Conservation (phyloP, 2,113 vertebrate genomes). For the Pampusana beccarii region DNA sequence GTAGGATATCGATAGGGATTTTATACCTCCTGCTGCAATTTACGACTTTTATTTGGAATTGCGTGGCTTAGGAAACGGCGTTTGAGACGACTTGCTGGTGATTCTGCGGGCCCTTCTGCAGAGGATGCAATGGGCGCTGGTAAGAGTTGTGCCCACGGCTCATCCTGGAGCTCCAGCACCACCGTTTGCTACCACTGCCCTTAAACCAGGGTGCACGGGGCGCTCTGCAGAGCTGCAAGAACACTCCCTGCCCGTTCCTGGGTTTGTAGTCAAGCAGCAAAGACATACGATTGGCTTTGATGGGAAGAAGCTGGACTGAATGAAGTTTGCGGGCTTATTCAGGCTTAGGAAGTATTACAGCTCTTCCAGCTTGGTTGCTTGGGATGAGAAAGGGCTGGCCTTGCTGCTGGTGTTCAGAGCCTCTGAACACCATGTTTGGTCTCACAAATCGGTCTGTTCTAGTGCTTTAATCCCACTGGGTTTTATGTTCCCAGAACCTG, state of each 20-base stretch:
- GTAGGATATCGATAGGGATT: slow-evolving; percentile 29
- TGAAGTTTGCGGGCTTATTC: neutral
- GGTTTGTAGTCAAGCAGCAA: neutral
- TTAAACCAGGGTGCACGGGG: neutral
- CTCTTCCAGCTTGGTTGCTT: neutral
- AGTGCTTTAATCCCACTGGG: neutral
- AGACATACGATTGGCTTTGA: neutral
- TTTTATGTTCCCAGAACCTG: neutral
- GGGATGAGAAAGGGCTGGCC: neutral
- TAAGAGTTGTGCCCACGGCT: neutral
- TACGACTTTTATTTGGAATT: slow-evolving; percentile 21
- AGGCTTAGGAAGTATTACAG: neutral
- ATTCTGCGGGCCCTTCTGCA: neutral
- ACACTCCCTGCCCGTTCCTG: neutral
- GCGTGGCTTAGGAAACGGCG: neutral
- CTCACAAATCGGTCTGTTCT: fast-evolving
- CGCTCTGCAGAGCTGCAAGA: neutral
- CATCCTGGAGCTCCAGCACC: fast-evolving
- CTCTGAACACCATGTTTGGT: neutral
- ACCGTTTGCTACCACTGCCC: neutral
- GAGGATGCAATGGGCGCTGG: neutral
- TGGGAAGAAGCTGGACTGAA: neutral
- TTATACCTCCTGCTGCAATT: slow-evolving; percentile 24
- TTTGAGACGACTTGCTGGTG: neutral
- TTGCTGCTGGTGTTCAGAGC: neutral